Evolutionary conservation across 2,113 vertebrate genomes (phyloP), one percentile per base, ranked within the genome.

Genomic region (Nerophis ophidion): DNA sequence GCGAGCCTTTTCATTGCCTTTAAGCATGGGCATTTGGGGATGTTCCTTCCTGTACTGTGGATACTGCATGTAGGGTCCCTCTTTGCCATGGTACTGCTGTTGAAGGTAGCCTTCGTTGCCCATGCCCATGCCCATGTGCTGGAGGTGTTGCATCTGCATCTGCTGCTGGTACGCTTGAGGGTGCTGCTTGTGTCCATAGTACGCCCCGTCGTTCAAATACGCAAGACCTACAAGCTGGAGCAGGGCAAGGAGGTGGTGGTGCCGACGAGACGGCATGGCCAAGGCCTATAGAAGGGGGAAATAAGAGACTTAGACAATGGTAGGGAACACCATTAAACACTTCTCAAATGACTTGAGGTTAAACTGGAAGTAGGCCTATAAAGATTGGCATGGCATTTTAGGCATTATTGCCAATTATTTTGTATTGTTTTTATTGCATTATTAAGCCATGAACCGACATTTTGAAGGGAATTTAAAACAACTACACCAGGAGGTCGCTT

Each of bases 11-110:
- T 94, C 93, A 81, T 96, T 98, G 79, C 93, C 92, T 1, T 94
- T 92, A 56, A 79, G 78, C 79, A 93, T 86, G 35, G 93, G 95
- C 64, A 92, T 84, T 55, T 93, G 93, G 0, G 93, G 94, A 5
- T 93, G 74, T 60, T 98, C 95, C 82, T 98, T 98, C 84, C 92
- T 90, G 83, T 96, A 98, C 10, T 94, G 94, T 60, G 93, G 93
- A 0, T 96, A 97, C 10, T 91, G 92, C 82, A 95, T 84, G 46
- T 94, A 95, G 38, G 93, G 92, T 58, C 92, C 45, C 65, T 99
- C 95, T 86, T 98, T 97, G 82, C 92, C 93, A 63, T 85, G 82
- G 76, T 91, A 92, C 75, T 92, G 92, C 63, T 92, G 92, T 83
- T 93, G 85, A 0, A 86, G 85, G 61, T 91, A 89, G 60, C 91